Conservation (phyloP, 2,888 invertebrate genomes). For the Ecliptopera silaceata region DNA sequence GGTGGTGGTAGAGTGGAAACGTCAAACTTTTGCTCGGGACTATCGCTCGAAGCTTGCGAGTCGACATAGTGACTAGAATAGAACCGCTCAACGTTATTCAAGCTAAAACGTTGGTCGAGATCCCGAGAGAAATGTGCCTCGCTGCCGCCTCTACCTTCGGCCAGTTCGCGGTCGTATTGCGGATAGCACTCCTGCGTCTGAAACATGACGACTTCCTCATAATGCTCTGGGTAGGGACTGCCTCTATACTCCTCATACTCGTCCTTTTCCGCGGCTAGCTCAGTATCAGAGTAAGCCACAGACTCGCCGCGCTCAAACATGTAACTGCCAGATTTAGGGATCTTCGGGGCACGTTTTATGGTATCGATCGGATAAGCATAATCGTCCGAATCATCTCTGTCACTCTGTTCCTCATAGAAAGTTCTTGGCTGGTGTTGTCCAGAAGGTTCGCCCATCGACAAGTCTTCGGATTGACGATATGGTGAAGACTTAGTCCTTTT, state of each 20-base stretch:
- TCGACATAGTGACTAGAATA: constrained; percentile 81
- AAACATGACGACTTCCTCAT: constrained; percentile 72
- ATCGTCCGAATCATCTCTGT: constrained; percentile 77
- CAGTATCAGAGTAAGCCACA: constrained; percentile 73
- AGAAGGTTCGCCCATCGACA: constrained; percentile 63
- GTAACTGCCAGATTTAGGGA: constrained; percentile 69
- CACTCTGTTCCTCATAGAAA: constrained; percentile 72
- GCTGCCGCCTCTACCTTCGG: constrained; percentile 48
- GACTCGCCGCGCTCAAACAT: constrained; percentile 73
- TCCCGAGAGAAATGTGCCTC: constrained; percentile 66
- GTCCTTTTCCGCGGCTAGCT: constrained; percentile 70
- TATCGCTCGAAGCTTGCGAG: constrained; percentile 85
- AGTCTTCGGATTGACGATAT: constrained; percentile 68
- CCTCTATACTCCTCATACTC: constrained; percentile 74
- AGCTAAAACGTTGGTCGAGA: constrained; percentile 75
- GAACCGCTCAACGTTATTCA: constrained; percentile 76
- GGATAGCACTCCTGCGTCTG: constrained; percentile 77
- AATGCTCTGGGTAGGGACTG: constrained; percentile 77
- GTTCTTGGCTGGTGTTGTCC: constrained; percentile 61
- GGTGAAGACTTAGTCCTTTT: constrained; percentile 68
- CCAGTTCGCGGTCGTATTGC: constrained; percentile 66
- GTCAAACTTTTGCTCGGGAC: constrained; percentile 89
- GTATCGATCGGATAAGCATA: constrained; percentile 79
- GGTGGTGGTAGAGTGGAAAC: constrained; percentile 91
- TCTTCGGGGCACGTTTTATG: constrained; percentile 77